Conservation (phyloP, 2,888 invertebrate species). For the Caenorhabditis sulstoni region DNA sequence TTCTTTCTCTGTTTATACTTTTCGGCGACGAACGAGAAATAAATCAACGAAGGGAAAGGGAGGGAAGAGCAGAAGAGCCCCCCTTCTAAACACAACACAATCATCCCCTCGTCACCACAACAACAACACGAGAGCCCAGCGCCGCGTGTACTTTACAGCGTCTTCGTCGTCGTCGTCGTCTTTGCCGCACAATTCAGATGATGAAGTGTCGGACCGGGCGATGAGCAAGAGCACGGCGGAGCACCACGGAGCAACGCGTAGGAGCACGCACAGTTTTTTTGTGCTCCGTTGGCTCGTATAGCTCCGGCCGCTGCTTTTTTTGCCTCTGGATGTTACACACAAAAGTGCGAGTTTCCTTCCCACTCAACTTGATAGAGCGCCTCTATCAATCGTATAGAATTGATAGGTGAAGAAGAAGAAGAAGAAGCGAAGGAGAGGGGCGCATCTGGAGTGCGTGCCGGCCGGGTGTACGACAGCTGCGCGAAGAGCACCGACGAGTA, state of each 20-base stretch:
- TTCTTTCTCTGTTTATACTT: constrained; percentile 37
- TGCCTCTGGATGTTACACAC: constrained; percentile 11
- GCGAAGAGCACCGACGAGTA: neutral
- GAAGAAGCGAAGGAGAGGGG: neutral
- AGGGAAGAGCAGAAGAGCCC: neutral
- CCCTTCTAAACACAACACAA: neutral
- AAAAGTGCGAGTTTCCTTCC: constrained; percentile 10
- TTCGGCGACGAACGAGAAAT: constrained; percentile 8
- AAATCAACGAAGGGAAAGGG: constrained; percentile 12
- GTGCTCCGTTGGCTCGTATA: constrained; percentile 2
- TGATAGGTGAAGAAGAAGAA: too few relatives aligned
- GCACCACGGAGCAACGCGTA: too few relatives aligned
- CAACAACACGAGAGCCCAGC: constrained; percentile 37
- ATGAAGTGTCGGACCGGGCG: too few relatives aligned
- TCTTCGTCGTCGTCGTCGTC: too few relatives aligned
- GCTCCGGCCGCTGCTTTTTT: neutral
- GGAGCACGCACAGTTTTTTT: constrained; percentile 24
- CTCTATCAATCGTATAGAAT: constrained; percentile 4
- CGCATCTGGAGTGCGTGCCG: neutral
- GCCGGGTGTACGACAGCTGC: neutral
- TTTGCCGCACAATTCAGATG: constrained; percentile 13
- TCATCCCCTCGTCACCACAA: constrained; percentile 4
- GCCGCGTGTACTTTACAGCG: constrained; percentile 39
- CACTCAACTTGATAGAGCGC: constrained; percentile 13
- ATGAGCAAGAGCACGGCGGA: neutral